Conservation (phyloP, 2,797 vertebrate species). For the Limosa lapponica region DNA sequence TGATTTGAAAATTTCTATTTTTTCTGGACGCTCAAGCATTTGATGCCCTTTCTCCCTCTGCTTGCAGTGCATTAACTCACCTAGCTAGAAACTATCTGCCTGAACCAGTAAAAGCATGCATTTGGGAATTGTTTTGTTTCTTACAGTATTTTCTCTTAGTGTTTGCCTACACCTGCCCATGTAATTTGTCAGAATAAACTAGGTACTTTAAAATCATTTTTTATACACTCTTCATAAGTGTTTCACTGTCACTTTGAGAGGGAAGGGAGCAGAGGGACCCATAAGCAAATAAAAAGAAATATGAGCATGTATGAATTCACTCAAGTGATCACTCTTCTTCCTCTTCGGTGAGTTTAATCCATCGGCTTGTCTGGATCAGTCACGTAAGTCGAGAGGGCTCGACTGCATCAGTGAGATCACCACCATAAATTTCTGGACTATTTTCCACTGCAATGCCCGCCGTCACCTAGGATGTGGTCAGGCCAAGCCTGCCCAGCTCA, state of each 20-base stretch:
- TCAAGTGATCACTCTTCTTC: neutral
- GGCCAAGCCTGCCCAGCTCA: neutral
- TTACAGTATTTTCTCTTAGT: neutral
- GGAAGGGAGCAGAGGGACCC: neutral
- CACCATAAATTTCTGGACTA: neutral
- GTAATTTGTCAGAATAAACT: constrained; percentile 34
- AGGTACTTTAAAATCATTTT: neutral
- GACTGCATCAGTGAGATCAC: neutral
- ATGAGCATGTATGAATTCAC: neutral
- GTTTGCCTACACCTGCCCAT: neutral
- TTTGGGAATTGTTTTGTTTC: constrained; percentile 27
- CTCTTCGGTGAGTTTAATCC: neutral
- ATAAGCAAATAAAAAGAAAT: constrained; percentile 7
- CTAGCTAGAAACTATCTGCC: neutral
- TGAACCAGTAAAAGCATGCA: neutral
- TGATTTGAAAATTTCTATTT: neutral
- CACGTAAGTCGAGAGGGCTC: neutral
- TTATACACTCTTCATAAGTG: neutral
- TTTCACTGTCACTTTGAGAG: neutral
- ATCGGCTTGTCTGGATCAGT: neutral
- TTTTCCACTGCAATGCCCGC: neutral
- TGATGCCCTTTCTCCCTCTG: neutral
- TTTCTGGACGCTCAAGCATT: neutral
- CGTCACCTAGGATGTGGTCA: neutral
- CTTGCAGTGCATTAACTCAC: neutral